Evolutionary conservation across 2,797 vertebrate genomes (phyloP).

Genomic region (Geotrypetes seraphini): DNA sequence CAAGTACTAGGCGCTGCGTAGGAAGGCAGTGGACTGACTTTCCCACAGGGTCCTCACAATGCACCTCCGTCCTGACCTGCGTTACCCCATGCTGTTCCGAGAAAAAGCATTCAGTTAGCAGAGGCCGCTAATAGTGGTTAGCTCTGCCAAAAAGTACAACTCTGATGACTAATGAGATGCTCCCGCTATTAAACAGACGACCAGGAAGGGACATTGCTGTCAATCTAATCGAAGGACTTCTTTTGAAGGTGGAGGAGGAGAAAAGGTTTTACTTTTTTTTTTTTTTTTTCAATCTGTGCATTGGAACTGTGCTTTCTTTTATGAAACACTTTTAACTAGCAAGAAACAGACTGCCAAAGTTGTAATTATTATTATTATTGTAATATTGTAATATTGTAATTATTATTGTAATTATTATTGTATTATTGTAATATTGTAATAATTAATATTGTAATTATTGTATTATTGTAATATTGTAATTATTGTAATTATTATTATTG

Average conservation of each 20-base stretch:
- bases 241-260: too few relatives aligned
- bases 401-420: too few relatives aligned
- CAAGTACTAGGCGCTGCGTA: background rate
- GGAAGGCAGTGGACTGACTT: background rate
- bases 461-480: too few relatives aligned
- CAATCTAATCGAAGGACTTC: too few relatives aligned
- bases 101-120: background rate
- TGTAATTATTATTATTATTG: too few relatives aligned
- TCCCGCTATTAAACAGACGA: background rate
- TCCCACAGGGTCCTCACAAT: background rate
- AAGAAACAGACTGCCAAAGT: background rate
- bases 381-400: too few relatives aligned
- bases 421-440: too few relatives aligned
- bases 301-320: background rate
- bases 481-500: too few relatives aligned
- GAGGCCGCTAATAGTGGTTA: background rate
- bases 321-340: background rate
- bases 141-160: background rate
- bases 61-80: background rate
- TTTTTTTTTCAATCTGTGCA: too few relatives aligned
- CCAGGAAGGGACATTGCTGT: background rate
- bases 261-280: background rate
- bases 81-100: background rate
- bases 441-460: too few relatives aligned
- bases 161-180: background rate